Evolutionary conservation across 2,113 vertebrate genomes (phyloP).

Genomic region (Alosa alosa): DNA sequence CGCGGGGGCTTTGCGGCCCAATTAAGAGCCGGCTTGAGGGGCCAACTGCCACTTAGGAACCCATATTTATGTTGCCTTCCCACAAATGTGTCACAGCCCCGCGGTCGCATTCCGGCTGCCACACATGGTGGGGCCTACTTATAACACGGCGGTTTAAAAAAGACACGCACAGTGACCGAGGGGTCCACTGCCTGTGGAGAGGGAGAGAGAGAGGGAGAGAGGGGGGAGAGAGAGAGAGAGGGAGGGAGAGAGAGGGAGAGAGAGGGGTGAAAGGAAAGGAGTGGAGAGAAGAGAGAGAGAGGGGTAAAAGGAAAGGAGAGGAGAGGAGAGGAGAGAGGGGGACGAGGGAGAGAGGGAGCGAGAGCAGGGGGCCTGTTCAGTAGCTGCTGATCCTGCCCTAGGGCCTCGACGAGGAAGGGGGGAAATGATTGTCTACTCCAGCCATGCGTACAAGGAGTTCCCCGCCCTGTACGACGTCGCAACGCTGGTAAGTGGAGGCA

Average conservation of each 20-base stretch:
- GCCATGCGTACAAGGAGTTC: slow-evolving; percentile 53
- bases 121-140: slow-evolving; percentile 39
- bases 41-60: slow-evolving; percentile 32
- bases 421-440: slow-evolving; percentile 50
- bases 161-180: not conserved
- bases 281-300: not conserved
- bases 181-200: not conserved
- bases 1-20: slow-evolving; percentile 20
- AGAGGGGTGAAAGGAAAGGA: too few species aligned
- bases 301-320: not conserved
- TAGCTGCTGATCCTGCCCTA: slow-evolving; percentile 17
- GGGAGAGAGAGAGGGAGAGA: too few species aligned
- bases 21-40: slow-evolving; percentile 27
- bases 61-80: slow-evolving; percentile 44
- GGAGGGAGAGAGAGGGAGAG: too few species aligned
- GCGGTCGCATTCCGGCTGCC: slow-evolving; percentile 33
- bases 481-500: slow-evolving; percentile 48
- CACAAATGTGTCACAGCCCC: slow-evolving; percentile 37
- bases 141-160: slow-evolving; percentile 31
- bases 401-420: slow-evolving; percentile 31
- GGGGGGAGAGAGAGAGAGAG: too few species aligned
- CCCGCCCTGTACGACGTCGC: slow-evolving; percentile 50
- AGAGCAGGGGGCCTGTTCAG: slow-evolving; percentile 17
- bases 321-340: not conserved
- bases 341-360: not conserved